Evolutionary conservation across 2,888 invertebrate genomes (phyloP).

Genomic region (Apamea anceps): DNA sequence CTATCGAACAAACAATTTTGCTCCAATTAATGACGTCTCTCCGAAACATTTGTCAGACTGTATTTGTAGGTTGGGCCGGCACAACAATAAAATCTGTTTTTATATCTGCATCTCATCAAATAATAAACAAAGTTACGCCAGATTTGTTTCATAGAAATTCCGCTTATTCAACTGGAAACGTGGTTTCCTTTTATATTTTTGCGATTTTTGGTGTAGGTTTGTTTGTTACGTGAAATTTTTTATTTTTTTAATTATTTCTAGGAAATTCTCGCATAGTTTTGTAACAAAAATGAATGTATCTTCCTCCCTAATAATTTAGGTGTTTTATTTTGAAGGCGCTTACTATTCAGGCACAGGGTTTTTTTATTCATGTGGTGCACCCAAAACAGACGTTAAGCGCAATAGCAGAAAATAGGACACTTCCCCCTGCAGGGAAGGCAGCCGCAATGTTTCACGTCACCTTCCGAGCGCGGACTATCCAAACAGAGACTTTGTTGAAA

Average conservation of each 20-base stretch:
- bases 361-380: slow-evolving; percentile 15
- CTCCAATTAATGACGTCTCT: slow-evolving; percentile 64
- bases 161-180: slow-evolving; percentile 11
- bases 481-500: slow-evolving; percentile 36
- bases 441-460: slow-evolving; percentile 44
- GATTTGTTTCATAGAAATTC: slow-evolving; percentile 35
- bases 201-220: neutral
- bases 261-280: neutral
- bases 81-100: slow-evolving; percentile 44
- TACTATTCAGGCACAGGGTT: neutral
- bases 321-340: neutral
- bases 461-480: slow-evolving; percentile 17
- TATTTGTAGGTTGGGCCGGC: slow-evolving; percentile 32
- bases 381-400: slow-evolving; percentile 33
- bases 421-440: slow-evolving; percentile 4
- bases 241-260: neutral
- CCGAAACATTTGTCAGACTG: slow-evolving; percentile 53
- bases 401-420: slow-evolving; percentile 49
- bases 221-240: neutral
- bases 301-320: neutral
- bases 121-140: slow-evolving; percentile 25
- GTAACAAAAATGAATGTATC: neutral
- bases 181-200: slow-evolving; percentile 13
- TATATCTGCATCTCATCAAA: slow-evolving; percentile 46
- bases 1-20: slow-evolving; percentile 66